phyloP scores from a whole-genome alignment of 64 coral and sea anemone species.

The Montipora cactus region DNA sequence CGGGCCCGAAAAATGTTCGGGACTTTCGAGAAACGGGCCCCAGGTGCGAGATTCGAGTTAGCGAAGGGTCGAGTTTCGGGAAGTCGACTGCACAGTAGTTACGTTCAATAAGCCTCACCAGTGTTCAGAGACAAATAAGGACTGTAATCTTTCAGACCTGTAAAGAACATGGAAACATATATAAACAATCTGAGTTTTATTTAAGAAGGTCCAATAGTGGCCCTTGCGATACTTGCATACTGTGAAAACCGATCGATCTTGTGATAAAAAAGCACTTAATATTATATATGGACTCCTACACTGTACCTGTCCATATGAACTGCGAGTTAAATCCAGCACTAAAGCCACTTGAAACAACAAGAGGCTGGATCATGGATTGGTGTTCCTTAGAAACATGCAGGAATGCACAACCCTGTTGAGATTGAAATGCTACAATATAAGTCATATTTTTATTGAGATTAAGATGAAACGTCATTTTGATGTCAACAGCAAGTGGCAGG shows the following conservation, averaged over 20 bases:
- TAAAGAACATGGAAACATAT: background rate
- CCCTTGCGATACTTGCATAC: too few species aligned
- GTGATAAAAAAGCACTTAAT: too few species aligned
- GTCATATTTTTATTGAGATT: background rate
- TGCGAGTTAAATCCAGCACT: constrained; percentile 58
- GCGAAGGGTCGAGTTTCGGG: too few species aligned
- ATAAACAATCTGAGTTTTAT: background rate
- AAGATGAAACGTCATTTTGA: background rate
- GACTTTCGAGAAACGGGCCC: too few species aligned
- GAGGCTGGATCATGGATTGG: constrained; percentile 22
- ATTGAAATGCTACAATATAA: background rate
- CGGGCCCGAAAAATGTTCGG: too few species aligned
- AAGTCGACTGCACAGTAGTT: background rate
- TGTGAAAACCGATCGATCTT: too few species aligned
- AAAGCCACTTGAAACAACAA: constrained; percentile 70
- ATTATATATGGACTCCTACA: too few species aligned
- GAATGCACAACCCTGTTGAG: constrained; percentile 40
- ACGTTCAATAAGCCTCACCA: background rate
- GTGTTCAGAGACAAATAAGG: constrained; percentile 66
- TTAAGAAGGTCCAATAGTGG: too few species aligned
- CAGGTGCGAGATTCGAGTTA: too few species aligned
- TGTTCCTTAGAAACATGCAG: constrained; percentile 61
- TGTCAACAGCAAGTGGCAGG: too few species aligned
- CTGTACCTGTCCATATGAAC: constrained; percentile 59
- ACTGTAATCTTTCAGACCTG: constrained; percentile 69